phyloP scores from a whole-genome alignment of 2,113 vertebrate species.

The Oncorhynchus tshawytscha region DNA sequence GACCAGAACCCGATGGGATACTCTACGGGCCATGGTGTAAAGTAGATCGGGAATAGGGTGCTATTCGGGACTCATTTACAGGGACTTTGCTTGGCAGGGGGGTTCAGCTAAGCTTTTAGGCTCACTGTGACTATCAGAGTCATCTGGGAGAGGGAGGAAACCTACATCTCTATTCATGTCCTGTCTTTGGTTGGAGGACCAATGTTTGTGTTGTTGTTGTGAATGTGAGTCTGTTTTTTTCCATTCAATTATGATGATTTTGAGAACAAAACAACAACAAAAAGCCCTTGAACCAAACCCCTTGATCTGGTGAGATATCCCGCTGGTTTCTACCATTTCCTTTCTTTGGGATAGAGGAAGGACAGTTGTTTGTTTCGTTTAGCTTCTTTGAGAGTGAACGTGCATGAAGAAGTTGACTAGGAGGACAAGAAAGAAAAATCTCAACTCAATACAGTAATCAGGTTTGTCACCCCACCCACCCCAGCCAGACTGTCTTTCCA shows the following conservation, averaged over 20 bases:
- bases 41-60: too few relatives aligned
- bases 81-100: conserved; percentile 24
- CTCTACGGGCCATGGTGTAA: too few relatives aligned
- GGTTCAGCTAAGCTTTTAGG: conserved; percentile 43
- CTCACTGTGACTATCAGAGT: conserved; percentile 17
- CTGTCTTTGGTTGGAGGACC: background rate
- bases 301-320: too few relatives aligned
- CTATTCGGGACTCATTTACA: too few relatives aligned
- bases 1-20: too few relatives aligned
- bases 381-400: too few relatives aligned
- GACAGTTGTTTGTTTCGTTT: too few relatives aligned
- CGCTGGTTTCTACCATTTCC: conserved; percentile 8
- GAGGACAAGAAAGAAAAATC: too few relatives aligned
- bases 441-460: too few relatives aligned
- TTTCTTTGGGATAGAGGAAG: too few relatives aligned
- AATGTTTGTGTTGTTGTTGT: conserved; percentile 16
- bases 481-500: background rate
- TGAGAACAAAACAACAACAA: conserved; percentile 8
- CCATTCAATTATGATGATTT: conserved; percentile 31
- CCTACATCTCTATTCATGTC: conserved; percentile 10
- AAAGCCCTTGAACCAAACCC: conserved; percentile 20
- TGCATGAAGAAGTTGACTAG: too few relatives aligned
- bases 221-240: background rate
- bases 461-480: conserved; percentile 9
- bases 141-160: conserved; percentile 42